Evolutionary conservation across 2,113 vertebrate genomes (phyloP), one percentile per base, ranked within the genome.

Genomic region (Aramus guarauna): DNA sequence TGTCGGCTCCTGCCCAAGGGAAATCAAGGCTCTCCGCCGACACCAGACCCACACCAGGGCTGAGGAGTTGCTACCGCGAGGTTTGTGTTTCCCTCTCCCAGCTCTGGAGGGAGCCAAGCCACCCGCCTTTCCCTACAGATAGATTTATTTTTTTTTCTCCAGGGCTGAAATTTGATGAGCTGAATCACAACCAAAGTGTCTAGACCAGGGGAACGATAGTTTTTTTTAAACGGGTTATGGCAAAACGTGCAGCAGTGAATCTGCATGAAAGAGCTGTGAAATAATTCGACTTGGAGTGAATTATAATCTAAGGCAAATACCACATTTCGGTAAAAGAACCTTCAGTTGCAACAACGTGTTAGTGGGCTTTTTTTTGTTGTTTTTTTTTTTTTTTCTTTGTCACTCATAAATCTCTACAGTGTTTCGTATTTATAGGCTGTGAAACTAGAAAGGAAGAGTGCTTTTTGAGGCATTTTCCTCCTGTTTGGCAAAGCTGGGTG

Each of bases 11-110:
- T 63, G 32, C 59, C n/a, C 37, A 36, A 48, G 29, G 43, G 30
- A 17, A 50, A 32, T 4, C 20, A 32, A 20, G 15, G 11, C 34
- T 50, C 32, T 72, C 48, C 53, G 2, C 53, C 5, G 4, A 1
- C 11, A 2, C 9, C 5, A 12, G 21, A 50, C 27, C n/a, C 26
- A 21, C 18, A 1, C 2, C 2, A 52, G 68, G 48, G 47, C 60
- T 63, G 24, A 36, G 68, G 17, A 80, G 10, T 7, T 19, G 10
- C 53, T 41, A 0, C 37, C 0, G 0, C 7, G 30, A 13, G 14
- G 27, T 59, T 59, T 26, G 19, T 48, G 37, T 27, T 78, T 58
- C 86, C 48, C 9, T 18, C 41, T 39, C 34, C 16, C 10, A 26
- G 26, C 82, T 74, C 62, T 29, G 52, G 67, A 71, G 36, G 17